Conservation (phyloP, 2,888 invertebrate species). For the Luperina testacea region DNA sequence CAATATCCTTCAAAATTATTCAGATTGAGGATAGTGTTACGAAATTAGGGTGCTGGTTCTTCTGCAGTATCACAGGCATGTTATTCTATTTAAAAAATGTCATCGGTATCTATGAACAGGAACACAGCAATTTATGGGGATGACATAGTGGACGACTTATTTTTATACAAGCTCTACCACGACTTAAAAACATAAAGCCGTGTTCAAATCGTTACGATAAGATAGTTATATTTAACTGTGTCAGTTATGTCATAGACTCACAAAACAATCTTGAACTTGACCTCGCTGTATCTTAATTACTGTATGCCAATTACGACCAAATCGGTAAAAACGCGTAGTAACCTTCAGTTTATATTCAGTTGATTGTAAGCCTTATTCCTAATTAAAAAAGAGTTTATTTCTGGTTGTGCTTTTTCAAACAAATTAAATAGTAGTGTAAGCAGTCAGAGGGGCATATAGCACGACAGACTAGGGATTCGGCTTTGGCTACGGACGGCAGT, state of each 20-base stretch:
- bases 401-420: background rate
- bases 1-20: too few species aligned
- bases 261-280: slow-evolving; percentile 45
- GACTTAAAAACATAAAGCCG: background rate
- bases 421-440: too few species aligned
- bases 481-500: too few species aligned
- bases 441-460: too few species aligned
- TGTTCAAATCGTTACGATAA: background rate
- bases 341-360: background rate
- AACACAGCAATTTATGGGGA: background rate
- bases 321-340: slow-evolving; percentile 3
- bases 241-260: background rate
- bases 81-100: too few species aligned
- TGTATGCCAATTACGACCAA: slow-evolving; percentile 1
- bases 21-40: too few species aligned
- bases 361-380: background rate
- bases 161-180: background rate
- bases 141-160: background rate
- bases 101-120: background rate
- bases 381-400: background rate
- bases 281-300: background rate
- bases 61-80: background rate
- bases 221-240: too few species aligned
- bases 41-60: background rate
- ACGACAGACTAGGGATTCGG: too few species aligned